Evolutionary conservation across 2,888 invertebrate genomes (phyloP).

Genomic region (Linnaemya vulpina): DNA sequence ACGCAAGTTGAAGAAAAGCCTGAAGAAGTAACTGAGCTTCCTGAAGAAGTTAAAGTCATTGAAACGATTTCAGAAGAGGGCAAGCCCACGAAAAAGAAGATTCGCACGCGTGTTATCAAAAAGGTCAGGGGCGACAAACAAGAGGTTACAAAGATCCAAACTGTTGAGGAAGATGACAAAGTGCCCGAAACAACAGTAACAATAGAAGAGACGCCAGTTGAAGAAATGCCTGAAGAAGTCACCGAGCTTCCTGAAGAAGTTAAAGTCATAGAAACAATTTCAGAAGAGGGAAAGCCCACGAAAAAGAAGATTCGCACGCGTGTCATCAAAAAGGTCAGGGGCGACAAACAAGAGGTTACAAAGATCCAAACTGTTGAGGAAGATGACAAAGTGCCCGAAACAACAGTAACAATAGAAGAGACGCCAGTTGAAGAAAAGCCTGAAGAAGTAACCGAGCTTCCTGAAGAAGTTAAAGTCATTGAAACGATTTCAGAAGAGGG

Average conservation of each 20-base stretch:
- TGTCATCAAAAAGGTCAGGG: slow-evolving; percentile 40
- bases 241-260: slow-evolving; percentile 68
- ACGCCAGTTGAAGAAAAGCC: not conserved
- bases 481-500: slow-evolving; percentile 72
- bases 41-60: slow-evolving; percentile 12
- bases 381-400: slow-evolving; percentile 26
- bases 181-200: slow-evolving; percentile 17
- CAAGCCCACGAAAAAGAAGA: slow-evolving; percentile 16
- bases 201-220: slow-evolving; percentile 11
- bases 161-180: slow-evolving; percentile 30
- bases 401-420: slow-evolving; percentile 25
- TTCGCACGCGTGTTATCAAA: slow-evolving; percentile 27
- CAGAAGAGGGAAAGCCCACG: slow-evolving; percentile 71
- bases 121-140: slow-evolving; percentile 27
- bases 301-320: slow-evolving; percentile 65
- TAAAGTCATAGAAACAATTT: slow-evolving; percentile 69
- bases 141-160: slow-evolving; percentile 32
- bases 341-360: slow-evolving; percentile 23
- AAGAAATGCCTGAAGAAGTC: slow-evolving; percentile 11
- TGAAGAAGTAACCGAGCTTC: slow-evolving; percentile 18
- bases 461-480: slow-evolving; percentile 71
- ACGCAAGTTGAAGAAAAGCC: not conserved
- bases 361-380: slow-evolving; percentile 27
- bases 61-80: slow-evolving; percentile 14
- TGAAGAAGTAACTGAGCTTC: slow-evolving; percentile 7